These are phyloP conservation scores for Sebastes iracundus DNA, from an alignment of 2,797 vertebrate genomes.

Conservation along the genomic window DNA sequence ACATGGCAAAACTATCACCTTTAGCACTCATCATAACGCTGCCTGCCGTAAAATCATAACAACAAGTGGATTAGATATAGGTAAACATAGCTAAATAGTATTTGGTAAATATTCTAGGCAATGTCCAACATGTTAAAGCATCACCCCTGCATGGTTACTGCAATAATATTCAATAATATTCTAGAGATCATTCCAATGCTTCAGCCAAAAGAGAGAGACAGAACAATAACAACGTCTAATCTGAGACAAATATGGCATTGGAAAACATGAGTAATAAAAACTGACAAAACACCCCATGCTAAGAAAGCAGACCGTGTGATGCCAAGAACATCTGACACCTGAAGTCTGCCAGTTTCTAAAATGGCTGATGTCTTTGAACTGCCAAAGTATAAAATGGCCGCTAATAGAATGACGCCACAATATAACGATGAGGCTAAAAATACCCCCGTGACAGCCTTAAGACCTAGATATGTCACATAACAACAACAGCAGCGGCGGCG, in stretches of 20 bases:
- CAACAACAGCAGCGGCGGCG: constrained; percentile 47
- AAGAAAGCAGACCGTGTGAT: constrained; percentile 26
- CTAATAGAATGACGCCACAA: constrained; percentile 59
- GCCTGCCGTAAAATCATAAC: constrained; percentile 6
- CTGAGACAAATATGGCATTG: background rate
- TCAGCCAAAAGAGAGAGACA: background rate
- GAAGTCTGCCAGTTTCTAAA: constrained; percentile 61
- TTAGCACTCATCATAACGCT: constrained; percentile 10
- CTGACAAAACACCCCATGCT: constrained; percentile 18
- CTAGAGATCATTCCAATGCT: background rate
- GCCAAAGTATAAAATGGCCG: constrained; percentile 71
- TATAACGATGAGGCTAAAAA: constrained; percentile 67
- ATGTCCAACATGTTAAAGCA: background rate
- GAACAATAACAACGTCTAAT: constrained; percentile 3
- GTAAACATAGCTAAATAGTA: constrained; percentile 12
- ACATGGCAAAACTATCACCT: constrained; percentile 52
- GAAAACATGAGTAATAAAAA: constrained; percentile 29
- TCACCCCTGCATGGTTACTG: background rate
- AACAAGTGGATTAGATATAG: background rate
- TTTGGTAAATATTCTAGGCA: background rate
- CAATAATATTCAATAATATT: background rate
- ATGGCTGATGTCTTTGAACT: constrained; percentile 66
- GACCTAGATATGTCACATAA: constrained; percentile 73
- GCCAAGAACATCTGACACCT: constrained; percentile 65
- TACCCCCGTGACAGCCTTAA: constrained; percentile 59